These are phyloP conservation scores for Ichneumoninae sp. DNA, from an alignment of 2,888 invertebrate species.

Conservation along the genomic window DNA sequence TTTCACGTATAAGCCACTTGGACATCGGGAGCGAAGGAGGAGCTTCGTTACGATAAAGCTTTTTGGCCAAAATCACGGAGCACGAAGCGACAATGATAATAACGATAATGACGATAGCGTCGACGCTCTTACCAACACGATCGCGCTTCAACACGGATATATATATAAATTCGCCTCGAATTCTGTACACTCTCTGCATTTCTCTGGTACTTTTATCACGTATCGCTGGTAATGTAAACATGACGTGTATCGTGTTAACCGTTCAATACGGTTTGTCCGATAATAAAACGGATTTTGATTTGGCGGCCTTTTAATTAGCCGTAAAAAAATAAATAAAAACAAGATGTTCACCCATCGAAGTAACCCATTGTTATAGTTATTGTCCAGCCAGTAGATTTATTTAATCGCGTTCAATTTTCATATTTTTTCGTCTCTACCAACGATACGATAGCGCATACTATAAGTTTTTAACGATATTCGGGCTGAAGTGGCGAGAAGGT, in stretches of 20 bases:
- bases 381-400: neutral
- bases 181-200: neutral
- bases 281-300: neutral
- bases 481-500: no score
- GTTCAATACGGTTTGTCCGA: neutral
- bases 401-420: neutral
- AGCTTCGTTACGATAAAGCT: slow-evolving; percentile 42
- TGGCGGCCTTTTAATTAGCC: no score
- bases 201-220: neutral
- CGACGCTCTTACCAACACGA: neutral
- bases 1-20: slow-evolving; percentile 29
- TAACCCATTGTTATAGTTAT: neutral
- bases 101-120: slow-evolving; percentile 12
- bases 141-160: neutral
- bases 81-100: slow-evolving; percentile 24
- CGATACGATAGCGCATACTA: no score
- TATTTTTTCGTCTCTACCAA: neutral
- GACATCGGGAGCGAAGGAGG: neutral
- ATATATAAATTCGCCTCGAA: neutral
- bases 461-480: no score
- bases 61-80: slow-evolving; percentile 30
- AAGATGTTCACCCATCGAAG: neutral
- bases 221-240: neutral
- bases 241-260: neutral
- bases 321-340: neutral